Conservation (phyloP, 2,888 invertebrate genomes). For the Parelbella ahira region DNA sequence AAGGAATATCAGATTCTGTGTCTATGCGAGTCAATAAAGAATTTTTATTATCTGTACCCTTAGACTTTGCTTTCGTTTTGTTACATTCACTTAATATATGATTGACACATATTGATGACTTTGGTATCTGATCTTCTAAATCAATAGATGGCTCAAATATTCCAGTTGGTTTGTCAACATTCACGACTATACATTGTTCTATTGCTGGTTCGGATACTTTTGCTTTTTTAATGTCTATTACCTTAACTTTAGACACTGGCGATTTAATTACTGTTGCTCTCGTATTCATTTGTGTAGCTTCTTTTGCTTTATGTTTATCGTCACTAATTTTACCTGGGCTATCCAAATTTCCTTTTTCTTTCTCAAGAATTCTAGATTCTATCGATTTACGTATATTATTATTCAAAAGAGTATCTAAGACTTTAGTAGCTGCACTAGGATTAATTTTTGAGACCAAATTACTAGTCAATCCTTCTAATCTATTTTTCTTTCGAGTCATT, state of each 20-base stretch:
- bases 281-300: constrained; percentile 61
- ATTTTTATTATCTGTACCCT: constrained; percentile 46
- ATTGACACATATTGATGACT: constrained; percentile 75
- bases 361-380: constrained; percentile 72
- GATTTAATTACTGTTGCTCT: constrained; percentile 81
- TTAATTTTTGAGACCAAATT: constrained; percentile 82
- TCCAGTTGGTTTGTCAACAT: constrained; percentile 82
- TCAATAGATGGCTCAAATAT: constrained; percentile 86
- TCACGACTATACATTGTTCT: constrained; percentile 57
- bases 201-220: constrained; percentile 47
- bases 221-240: constrained; percentile 68
- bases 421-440: constrained; percentile 76
- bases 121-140: constrained; percentile 83
- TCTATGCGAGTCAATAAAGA: constrained; percentile 56
- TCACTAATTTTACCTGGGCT: constrained; percentile 45
- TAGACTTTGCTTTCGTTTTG: constrained; percentile 59
- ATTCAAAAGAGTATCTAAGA: constrained; percentile 71
- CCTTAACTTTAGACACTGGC: constrained; percentile 74
- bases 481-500: constrained; percentile 82
- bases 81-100: constrained; percentile 56
- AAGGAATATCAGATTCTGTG: constrained; percentile 65
- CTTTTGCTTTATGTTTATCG: constrained; percentile 58
- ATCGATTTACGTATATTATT: constrained; percentile 75
- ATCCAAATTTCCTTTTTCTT: constrained; percentile 56
- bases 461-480: constrained; percentile 81